Evolutionary conservation across 2,888 invertebrate species (phyloP).

Genomic region (Patella caerulea): DNA sequence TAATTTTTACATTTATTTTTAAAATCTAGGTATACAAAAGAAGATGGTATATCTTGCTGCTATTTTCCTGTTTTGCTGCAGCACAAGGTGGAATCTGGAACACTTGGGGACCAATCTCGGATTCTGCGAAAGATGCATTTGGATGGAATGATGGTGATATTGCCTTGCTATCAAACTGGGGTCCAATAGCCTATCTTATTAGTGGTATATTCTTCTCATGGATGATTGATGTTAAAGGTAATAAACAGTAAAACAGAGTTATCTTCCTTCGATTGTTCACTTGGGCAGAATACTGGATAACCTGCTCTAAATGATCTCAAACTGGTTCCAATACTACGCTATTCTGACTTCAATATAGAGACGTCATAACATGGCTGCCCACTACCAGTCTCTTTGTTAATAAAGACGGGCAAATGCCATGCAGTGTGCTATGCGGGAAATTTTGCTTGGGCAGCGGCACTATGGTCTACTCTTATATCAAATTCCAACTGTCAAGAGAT

Average conservation of each 20-base stretch:
- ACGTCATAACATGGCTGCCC: no score
- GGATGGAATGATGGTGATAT: constrained; percentile 39
- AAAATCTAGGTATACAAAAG: constrained; percentile 29
- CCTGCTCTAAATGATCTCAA: no score
- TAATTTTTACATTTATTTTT: background rate
- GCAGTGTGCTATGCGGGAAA: no score
- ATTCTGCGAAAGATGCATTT: constrained; percentile 37
- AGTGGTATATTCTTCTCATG: constrained; percentile 36
- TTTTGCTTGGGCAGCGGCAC: no score
- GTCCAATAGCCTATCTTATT: constrained; percentile 33
- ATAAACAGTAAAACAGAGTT: background rate
- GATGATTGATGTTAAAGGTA: constrained; percentile 43
- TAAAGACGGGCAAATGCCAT: no score
- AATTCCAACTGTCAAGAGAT: no score
- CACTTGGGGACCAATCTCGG: constrained; percentile 42
- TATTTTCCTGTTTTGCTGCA: constrained; percentile 34
- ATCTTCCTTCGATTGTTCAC: background rate
- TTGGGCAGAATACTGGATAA: background rate
- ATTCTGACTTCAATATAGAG: no score
- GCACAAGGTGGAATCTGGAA: constrained; percentile 39
- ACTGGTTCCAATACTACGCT: no score
- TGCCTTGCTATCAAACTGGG: constrained; percentile 41
- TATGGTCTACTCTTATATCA: no score
- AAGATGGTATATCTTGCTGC: constrained; percentile 42
- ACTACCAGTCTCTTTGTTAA: no score